Percentiles rank a stretch among this genome's conserved stretches.
Evolutionary conservation across 2,113 vertebrate genomes (phyloP).

Genomic region (Lethenteron camtschaticum): DNA sequence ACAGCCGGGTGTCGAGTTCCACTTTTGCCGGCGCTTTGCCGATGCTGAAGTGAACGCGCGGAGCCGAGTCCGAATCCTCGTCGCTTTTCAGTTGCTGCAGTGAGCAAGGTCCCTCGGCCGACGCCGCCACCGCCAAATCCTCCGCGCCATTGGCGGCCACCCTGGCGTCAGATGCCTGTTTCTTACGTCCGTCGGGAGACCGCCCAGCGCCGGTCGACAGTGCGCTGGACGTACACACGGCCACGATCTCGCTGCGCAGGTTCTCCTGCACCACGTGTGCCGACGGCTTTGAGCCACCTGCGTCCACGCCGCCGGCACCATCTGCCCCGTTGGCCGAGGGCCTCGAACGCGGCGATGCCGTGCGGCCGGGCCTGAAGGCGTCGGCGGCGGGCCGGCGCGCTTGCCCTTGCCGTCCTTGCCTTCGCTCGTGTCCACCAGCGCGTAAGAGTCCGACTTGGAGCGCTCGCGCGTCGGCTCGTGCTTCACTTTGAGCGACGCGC

Average conservation of each 20-base stretch:
- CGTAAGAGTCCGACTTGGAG: constrained; percentile 94
- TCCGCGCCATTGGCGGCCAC: constrained; percentile 37
- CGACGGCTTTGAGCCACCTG: constrained; percentile 26
- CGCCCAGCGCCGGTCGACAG: constrained; percentile 41
- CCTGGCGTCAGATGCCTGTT: too few species aligned
- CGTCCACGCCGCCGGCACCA: too few species aligned
- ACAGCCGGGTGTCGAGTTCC: constrained; percentile 65
- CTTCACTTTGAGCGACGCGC: constrained; percentile 51
- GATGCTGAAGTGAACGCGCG: constrained; percentile 94
- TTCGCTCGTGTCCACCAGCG: constrained; percentile 47
- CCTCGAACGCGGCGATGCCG: too few species aligned
- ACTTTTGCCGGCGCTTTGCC: constrained; percentile 87
- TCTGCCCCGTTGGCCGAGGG: too few species aligned
- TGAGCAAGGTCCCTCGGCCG: too few species aligned
- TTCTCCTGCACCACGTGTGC: constrained; percentile 91
- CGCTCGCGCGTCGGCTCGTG: constrained; percentile 79
- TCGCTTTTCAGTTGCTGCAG: constrained; percentile 15
- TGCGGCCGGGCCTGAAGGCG: too few species aligned
- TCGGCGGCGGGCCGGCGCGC: too few species aligned
- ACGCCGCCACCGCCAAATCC: constrained; percentile 26
- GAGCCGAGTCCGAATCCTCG: constrained; percentile 47
- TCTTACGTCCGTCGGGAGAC: too few species aligned
- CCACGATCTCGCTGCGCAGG: constrained; percentile 86
- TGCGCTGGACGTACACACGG: constrained; percentile 78
- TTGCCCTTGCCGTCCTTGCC: not conserved